phyloP scores from a whole-genome alignment of 2,797 vertebrate species.

The Cetoscarus ocellatus region DNA sequence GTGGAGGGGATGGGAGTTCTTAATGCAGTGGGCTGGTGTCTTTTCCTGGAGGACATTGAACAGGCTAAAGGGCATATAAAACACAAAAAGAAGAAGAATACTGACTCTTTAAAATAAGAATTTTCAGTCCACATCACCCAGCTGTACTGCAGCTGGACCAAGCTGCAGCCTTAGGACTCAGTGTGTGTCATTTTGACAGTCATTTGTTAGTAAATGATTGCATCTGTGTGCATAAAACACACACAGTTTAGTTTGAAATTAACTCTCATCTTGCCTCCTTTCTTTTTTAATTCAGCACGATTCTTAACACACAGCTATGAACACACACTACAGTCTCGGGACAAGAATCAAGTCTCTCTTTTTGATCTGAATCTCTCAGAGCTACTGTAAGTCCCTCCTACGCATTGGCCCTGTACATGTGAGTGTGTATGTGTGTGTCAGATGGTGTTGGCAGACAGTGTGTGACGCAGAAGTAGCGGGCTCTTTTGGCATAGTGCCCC shows the following conservation, averaged over 20 bases:
- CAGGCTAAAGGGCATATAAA: too few relatives aligned
- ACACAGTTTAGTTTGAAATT: not conserved
- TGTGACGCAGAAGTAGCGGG: slow-evolving; percentile 63
- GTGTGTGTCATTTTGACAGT: slow-evolving; percentile 7
- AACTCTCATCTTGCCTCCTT: not conserved
- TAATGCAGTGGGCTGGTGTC: too few relatives aligned
- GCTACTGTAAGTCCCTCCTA: slow-evolving; percentile 17
- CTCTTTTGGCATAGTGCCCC: slow-evolving; percentile 60
- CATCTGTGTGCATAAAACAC: slow-evolving; percentile 5
- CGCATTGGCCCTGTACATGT: not conserved
- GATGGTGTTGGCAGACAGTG: slow-evolving; percentile 32
- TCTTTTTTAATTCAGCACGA: slow-evolving; percentile 2
- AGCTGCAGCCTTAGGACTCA: slow-evolving; percentile 28
- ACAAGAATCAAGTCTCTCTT: not conserved
- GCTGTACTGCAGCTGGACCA: not conserved
- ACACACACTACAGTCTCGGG: not conserved
- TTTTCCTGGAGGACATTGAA: too few relatives aligned
- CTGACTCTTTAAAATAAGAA: not conserved
- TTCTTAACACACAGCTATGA: not conserved
- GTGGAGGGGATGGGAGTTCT: too few relatives aligned
- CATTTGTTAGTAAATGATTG: not conserved
- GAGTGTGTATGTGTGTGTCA: not conserved
- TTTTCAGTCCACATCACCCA: not conserved
- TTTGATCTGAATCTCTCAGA: slow-evolving; percentile 15
- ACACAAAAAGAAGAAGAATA: too few relatives aligned